phyloP scores from a whole-genome alignment of 2,888 invertebrate genomes.

The Perizoma affinitatum region DNA sequence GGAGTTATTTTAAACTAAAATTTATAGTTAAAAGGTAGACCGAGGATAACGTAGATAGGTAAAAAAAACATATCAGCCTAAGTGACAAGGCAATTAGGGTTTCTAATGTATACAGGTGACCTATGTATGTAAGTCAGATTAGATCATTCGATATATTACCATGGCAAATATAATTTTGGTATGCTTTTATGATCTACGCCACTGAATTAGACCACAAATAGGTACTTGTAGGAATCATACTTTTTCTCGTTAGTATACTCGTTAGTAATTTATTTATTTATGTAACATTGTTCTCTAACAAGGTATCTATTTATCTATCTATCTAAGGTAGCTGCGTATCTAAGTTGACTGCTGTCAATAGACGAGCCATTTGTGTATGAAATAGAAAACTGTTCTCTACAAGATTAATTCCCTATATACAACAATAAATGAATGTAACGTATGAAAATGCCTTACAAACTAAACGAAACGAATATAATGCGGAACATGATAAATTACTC shows the following conservation, averaged over 20 bases:
- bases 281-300: no score
- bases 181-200: no score
- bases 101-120: background rate
- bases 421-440: constrained; percentile 4
- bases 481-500: constrained; percentile 20
- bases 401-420: background rate
- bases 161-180: no score
- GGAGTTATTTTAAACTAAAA: constrained; percentile 1
- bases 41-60: background rate
- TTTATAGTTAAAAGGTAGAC: constrained; percentile 2
- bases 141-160: no score
- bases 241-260: no score
- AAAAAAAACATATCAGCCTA: background rate
- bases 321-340: no score
- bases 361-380: background rate
- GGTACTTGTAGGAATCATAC: no score
- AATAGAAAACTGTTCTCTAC: background rate
- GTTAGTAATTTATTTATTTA: no score
- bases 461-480: constrained; percentile 10
- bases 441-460: constrained; percentile 11
- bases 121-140: background rate
- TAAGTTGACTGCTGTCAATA: background rate
- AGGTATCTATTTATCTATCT: no score
- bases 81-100: background rate
- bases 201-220: no score